Evolutionary conservation across 2,888 invertebrate genomes (phyloP).

Genomic region (Portevinia maculata): DNA sequence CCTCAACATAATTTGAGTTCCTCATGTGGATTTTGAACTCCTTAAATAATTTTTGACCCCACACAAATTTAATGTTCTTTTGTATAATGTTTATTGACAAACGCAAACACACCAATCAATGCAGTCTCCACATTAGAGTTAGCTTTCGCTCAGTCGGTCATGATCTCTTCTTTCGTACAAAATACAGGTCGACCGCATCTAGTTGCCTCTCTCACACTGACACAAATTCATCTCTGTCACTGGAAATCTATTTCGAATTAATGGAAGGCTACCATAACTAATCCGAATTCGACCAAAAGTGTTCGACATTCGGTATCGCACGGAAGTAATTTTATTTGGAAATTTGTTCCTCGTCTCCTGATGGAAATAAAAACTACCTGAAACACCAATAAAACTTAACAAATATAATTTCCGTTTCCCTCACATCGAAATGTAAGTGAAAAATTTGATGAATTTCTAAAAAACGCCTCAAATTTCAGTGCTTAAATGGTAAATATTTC

Average conservation of each 20-base stretch:
- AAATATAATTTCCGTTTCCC: slow-evolving; percentile 18
- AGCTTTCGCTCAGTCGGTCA: slow-evolving; percentile 45
- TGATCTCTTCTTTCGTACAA: slow-evolving; percentile 41
- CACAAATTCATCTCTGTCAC: slow-evolving; percentile 3
- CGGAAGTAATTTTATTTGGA: slow-evolving; percentile 41
- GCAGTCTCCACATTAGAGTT: neutral
- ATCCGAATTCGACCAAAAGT: slow-evolving; percentile 59
- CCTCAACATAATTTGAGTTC: too few species aligned
- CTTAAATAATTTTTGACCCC: too few species aligned
- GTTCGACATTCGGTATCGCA: slow-evolving; percentile 55
- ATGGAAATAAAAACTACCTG: slow-evolving; percentile 79
- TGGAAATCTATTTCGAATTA: slow-evolving; percentile 50
- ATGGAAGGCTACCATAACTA: slow-evolving; percentile 64
- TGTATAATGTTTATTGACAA: too few species aligned
- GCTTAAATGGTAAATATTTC: slow-evolving; percentile 18
- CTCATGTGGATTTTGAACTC: too few species aligned
- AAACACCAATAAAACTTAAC: slow-evolving; percentile 74
- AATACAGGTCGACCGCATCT: neutral
- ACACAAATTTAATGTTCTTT: too few species aligned
- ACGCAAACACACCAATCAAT: neutral
- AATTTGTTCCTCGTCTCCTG: slow-evolving; percentile 75
- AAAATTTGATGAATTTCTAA: slow-evolving; percentile 36
- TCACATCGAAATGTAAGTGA: slow-evolving; percentile 62
- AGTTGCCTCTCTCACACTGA: slow-evolving; percentile 9
- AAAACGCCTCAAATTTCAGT: neutral